Conservation (phyloP, 1,140 invertebrate species). For the Berghia stephanieae region DNA sequence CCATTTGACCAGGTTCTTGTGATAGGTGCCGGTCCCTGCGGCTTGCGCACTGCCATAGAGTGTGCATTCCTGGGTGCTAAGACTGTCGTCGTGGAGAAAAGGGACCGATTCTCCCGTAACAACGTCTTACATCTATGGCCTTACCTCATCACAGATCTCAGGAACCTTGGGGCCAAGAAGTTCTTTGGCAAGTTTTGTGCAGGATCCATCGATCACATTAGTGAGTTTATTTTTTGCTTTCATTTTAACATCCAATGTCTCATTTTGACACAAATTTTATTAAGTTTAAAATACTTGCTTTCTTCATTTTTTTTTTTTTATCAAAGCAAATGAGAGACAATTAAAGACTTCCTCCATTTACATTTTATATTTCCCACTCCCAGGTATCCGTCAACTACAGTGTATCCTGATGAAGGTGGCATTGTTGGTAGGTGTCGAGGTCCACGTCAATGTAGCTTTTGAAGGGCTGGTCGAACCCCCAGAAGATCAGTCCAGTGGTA, state of each 20-base stretch:
- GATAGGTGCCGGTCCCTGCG: conserved; percentile 95
- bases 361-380: not conserved
- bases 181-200: conserved; percentile 99
- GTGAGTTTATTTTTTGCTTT: conserved; percentile 67
- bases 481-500: conserved; percentile 41
- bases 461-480: conserved; percentile 84
- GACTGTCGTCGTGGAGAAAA: conserved; percentile 65
- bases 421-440: conserved; percentile 93
- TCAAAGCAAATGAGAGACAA: too few species aligned
- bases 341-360: not conserved
- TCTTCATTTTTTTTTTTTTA: not conserved
- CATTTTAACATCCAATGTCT: too few species aligned
- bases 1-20: conserved; percentile 79
- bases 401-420: conserved; percentile 96
- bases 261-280: too few species aligned
- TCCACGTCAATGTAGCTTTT: conserved; percentile 90
- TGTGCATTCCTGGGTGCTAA: conserved; percentile 94
- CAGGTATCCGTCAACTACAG: conserved; percentile 90
- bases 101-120: conserved; percentile 75
- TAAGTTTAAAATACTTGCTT: not conserved
- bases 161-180: conserved; percentile 94
- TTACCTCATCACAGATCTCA: conserved; percentile 96
- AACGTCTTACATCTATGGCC: conserved; percentile 99
- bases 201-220: conserved; percentile 97
- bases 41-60: conserved; percentile 93